phyloP scores from a whole-genome alignment of 2,113 vertebrate genomes.

The Anthoscopus minutus region DNA sequence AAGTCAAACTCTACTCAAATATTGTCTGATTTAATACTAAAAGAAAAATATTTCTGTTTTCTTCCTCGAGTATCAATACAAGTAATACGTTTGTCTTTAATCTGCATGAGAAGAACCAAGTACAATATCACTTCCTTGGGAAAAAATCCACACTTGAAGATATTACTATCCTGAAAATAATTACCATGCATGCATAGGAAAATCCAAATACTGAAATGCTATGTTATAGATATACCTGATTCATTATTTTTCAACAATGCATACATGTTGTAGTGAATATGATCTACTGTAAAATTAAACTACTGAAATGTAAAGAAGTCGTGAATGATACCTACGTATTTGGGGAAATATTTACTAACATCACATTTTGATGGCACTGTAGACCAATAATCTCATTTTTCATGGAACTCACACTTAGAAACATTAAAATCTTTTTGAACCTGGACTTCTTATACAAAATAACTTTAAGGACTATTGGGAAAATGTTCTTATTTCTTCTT shows the following conservation, averaged over 20 bases:
- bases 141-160: not conserved
- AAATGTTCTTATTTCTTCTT: not conserved
- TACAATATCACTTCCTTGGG: not conserved
- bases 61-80: not conserved
- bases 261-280: not conserved
- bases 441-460: not conserved
- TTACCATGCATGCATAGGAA: not conserved
- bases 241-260: not conserved
- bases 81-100: not conserved
- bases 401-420: not conserved
- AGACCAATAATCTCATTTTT: not conserved
- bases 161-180: not conserved
- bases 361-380: not conserved
- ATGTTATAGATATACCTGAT: accelerated
- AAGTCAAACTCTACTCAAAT: not conserved
- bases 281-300: not conserved
- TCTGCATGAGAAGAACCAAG: not conserved
- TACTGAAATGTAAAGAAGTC: not conserved
- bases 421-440: not conserved
- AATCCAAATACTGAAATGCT: not conserved
- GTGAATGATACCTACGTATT: not conserved
- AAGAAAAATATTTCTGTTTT: not conserved
- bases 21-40: not conserved
- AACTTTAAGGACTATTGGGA: not conserved
- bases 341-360: not conserved